Base-by-base conservation (phyloP, 2,113 vertebrate genomes). In the Epinephelus cyanopodus region DNA sequence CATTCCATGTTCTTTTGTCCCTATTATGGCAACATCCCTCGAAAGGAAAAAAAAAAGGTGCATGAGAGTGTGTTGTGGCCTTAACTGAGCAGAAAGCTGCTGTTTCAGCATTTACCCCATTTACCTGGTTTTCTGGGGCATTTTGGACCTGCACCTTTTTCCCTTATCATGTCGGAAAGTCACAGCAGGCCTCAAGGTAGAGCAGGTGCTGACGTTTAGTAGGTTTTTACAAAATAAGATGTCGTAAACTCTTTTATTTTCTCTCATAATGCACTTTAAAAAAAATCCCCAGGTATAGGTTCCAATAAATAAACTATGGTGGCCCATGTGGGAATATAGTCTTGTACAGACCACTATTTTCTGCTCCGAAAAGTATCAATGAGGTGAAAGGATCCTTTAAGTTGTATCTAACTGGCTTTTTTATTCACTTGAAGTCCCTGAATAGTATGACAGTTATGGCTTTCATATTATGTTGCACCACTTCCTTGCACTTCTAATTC, bases 1-100 rank as follows among this genome's bases (percentile, higher is more conserved):
- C 82, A 84, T 80, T 90, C 80, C 33, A 15, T 69, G 47, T 77
- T 57, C 70, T 81, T 84, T 88, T 82, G 79, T 85, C 58, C 79
- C 79, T 69, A 70, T 69, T 82, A 76, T 74, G 61, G 68, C 73
- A 82, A 90, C 82, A 87, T 74, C 72, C 61, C 64, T 67, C 17
- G 2, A 78, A 84, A 65, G 39, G 45, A 42, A 52, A 21, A 47
- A 33, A 53, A 52, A 58, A 73, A 68, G n/a, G 5, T 14, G 37
- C 21, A 27, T 37, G 19, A 71, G 68, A 53, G 27, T 29, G 13
- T 67, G 29, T 61, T 68, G 57, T 45, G 57, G 11, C 62, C 33
- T 58, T 17, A 64, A 61, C 52, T 61, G 33, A 17, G 15, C 9
- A 29, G 48, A 65, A 84, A 54, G 54, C 60, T 73, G 69, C 64